Evolutionary conservation across 2,113 vertebrate species (phyloP).

Genomic region (Pygoscelis antarcticus): DNA sequence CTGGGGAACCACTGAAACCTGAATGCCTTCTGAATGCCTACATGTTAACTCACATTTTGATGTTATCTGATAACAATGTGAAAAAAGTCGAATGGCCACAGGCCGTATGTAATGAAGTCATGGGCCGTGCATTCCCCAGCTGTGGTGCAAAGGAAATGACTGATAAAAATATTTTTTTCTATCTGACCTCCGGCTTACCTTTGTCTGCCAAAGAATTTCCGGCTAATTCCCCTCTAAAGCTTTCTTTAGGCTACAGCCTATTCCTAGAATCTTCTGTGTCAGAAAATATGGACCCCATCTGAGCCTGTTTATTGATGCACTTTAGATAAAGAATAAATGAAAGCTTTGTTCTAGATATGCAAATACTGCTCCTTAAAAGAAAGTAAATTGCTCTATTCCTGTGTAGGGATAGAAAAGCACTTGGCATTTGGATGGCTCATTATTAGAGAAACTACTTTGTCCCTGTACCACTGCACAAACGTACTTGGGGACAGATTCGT

Average conservation of each 20-base stretch:
- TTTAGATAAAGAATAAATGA: not conserved
- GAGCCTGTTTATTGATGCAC: not conserved
- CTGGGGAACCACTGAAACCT: not conserved
- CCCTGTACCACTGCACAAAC: not conserved
- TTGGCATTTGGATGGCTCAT: not conserved
- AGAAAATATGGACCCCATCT: not conserved
- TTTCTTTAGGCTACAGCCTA: not conserved
- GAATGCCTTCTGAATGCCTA: not conserved
- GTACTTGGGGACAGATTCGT: not conserved
- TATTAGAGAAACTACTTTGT: not conserved
- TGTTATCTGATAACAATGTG: constrained; percentile 13
- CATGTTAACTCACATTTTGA: constrained; percentile 32
- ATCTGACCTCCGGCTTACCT: constrained; percentile 50
- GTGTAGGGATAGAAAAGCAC: not conserved
- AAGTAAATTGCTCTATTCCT: not conserved
- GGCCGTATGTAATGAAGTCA: constrained; percentile 36
- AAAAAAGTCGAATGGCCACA: not conserved
- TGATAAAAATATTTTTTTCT: constrained; percentile 55
- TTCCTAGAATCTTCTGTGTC: constrained; percentile 9
- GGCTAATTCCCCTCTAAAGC: not conserved
- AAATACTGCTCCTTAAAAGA: not conserved
- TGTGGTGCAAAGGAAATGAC: constrained; percentile 57
- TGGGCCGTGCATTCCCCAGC: constrained; percentile 20
- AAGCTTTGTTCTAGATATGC: not conserved
- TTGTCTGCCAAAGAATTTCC: constrained; percentile 52